phyloP scores from a whole-genome alignment of 2,888 invertebrate species.

The Lucinisca nassula region DNA sequence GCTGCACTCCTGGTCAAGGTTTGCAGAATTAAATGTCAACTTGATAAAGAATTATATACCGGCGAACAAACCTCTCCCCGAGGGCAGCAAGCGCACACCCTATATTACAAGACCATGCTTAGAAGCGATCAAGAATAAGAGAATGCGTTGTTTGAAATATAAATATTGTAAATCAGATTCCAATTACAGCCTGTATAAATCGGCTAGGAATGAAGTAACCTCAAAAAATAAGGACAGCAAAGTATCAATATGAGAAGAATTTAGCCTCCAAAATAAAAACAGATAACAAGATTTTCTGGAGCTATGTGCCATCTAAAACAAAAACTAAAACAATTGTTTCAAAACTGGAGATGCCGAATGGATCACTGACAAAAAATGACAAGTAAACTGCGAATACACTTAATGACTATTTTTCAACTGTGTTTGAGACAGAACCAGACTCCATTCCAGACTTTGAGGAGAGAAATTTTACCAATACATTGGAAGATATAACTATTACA shows the following conservation, averaged over 20 bases:
- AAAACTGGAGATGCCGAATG: constrained; percentile 7
- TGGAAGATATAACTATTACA: too few species aligned
- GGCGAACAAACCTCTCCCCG: not conserved
- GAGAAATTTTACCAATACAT: too few species aligned
- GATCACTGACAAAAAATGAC: not conserved
- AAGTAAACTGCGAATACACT: constrained; percentile 20
- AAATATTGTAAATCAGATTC: not conserved
- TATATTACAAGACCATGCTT: not conserved
- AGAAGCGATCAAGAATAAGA: constrained; percentile 13
- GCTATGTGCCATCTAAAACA: constrained; percentile 35
- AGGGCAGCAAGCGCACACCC: not conserved
- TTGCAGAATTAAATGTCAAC: not conserved
- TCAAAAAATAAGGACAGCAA: constrained; percentile 7
- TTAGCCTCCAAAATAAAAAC: constrained; percentile 34
- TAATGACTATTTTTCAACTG: constrained; percentile 26
- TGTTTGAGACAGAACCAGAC: too few species aligned
- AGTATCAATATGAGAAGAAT: constrained; percentile 10
- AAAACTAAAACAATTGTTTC: constrained; percentile 23
- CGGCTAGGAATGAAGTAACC: constrained; percentile 31
- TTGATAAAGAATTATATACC: not conserved
- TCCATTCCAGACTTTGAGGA: too few species aligned
- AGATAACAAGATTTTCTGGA: constrained; percentile 44
- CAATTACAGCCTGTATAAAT: constrained; percentile 15
- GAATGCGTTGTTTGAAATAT: constrained; percentile 3
- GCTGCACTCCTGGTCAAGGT: not conserved